Evolutionary conservation across 2,797 vertebrate species (phyloP).

Genomic region (Sebastes itinus): DNA sequence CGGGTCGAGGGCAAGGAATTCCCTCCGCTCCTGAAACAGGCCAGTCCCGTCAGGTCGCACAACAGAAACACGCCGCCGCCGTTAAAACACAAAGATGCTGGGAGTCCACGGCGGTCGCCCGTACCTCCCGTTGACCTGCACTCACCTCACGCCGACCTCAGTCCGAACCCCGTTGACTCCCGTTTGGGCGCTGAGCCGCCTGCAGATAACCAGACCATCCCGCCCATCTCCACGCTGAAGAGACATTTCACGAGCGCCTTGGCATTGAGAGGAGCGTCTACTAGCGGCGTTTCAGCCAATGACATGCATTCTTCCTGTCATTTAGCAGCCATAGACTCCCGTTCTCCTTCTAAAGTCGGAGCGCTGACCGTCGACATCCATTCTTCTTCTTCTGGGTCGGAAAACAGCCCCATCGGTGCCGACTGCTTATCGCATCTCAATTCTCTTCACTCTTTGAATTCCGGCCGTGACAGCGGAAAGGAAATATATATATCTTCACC

Average conservation of each 20-base stretch:
- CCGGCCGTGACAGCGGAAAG: not conserved
- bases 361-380: too few relatives aligned
- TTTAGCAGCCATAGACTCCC: not conserved
- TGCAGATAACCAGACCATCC: not conserved
- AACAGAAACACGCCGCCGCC: slow-evolving; percentile 40
- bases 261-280: not conserved
- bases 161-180: not conserved
- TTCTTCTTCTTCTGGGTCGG: not conserved
- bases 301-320: not conserved
- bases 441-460: not conserved
- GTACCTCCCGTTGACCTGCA: fast-evolving
- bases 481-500: not conserved
- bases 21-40: slow-evolving; percentile 14
- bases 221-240: slow-evolving; percentile 10
- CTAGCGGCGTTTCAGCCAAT: not conserved
- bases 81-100: slow-evolving; percentile 49
- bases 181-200: not conserved
- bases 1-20: not conserved
- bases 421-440: not conserved
- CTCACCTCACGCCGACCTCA: not conserved
- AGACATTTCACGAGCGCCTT: not conserved
- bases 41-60: not conserved
- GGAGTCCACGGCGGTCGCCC: not conserved
- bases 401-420: not conserved
- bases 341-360: not conserved